These are phyloP conservation scores for Frieseomelitta varia DNA, from an alignment of 1,140 invertebrate species.

Conservation along the genomic window DNA sequence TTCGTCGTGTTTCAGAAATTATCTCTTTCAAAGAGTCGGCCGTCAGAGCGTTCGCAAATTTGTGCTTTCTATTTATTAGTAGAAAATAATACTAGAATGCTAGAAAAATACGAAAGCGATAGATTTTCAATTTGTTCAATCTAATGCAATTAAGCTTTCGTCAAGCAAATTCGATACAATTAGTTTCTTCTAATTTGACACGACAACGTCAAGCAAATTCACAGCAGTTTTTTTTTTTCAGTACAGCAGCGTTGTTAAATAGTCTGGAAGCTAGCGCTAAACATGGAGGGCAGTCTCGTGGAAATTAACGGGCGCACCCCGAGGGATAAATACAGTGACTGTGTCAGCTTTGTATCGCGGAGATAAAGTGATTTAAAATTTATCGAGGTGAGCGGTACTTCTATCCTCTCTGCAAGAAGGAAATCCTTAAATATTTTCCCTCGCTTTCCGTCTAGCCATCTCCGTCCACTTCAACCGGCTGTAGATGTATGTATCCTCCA, in stretches of 20 bases:
- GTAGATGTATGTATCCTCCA: not conserved
- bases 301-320: not conserved
- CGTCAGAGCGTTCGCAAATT: too few relatives aligned
- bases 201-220: not conserved
- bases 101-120: not conserved
- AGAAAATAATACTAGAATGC: too few relatives aligned
- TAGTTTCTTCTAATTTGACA: not conserved
- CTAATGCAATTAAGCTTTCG: not conserved
- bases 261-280: not conserved
- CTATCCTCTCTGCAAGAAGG: not conserved
- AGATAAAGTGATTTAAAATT: constrained; percentile 41
- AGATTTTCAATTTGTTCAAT: not conserved
- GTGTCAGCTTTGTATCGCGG: constrained; percentile 14
- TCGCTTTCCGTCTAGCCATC: too few relatives aligned
- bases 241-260: not conserved
- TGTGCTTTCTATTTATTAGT: too few relatives aligned
- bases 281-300: not conserved
- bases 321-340: constrained; percentile 18
- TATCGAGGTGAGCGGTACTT: constrained; percentile 4
- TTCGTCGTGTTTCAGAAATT: too few relatives aligned
- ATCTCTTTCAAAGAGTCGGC: too few relatives aligned
- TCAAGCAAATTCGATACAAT: not conserved
- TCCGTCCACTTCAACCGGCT: not conserved
- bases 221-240: not conserved
- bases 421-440: constrained; percentile 23